phyloP scores from a whole-genome alignment of 1,140 invertebrate genomes.

The Sinonovacula constricta region DNA sequence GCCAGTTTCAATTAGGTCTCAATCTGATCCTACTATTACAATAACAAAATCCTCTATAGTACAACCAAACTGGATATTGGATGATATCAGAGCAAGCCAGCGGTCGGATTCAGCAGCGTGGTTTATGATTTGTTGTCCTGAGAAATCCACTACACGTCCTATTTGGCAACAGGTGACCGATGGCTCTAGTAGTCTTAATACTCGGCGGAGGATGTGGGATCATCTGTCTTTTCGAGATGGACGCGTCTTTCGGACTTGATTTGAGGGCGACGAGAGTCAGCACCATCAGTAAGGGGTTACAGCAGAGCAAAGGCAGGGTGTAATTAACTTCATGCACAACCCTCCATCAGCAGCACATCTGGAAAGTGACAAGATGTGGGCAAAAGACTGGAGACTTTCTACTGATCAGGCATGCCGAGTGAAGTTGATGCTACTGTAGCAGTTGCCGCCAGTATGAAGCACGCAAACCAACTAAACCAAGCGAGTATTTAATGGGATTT shows the following conservation, averaged over 20 bases:
- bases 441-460: conserved; percentile 29
- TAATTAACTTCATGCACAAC: conserved; percentile 43
- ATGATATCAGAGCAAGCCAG: background rate
- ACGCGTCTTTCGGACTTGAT: conserved; percentile 10
- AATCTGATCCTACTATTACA: no score
- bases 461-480: conserved; percentile 16
- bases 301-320: background rate
- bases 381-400: conserved; percentile 6
- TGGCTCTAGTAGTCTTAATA: conserved; percentile 7
- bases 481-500: conserved; percentile 14
- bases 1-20: background rate
- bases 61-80: background rate
- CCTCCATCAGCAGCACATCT: conserved; percentile 49
- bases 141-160: no score
- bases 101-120: background rate
- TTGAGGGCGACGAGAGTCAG: background rate
- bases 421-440: conserved; percentile 25
- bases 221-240: conserved; percentile 47
- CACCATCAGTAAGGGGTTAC: conserved; percentile 35
- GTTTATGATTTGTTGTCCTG: background rate
- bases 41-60: background rate
- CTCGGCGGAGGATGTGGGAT: conserved; percentile 50
- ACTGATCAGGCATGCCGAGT: conserved; percentile 43
- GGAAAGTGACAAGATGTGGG: conserved; percentile 13
- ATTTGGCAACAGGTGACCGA: conserved; percentile 8